Conservation (phyloP, 2,888 invertebrate genomes). For the Latrodectus elegans region DNA sequence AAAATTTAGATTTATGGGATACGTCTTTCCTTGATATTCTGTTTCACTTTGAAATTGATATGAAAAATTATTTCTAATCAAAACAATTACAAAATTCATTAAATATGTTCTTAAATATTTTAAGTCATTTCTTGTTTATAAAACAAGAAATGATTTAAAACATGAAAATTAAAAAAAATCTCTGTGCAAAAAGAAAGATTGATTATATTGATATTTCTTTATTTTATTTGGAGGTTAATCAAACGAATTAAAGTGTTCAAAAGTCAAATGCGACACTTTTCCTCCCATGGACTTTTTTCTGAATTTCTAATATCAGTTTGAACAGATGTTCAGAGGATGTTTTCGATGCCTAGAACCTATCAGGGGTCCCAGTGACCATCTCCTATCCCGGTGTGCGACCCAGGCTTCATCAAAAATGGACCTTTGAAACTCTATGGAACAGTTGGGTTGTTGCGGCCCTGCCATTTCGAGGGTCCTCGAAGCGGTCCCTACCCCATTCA, state of each 20-base stretch:
- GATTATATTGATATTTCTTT: too few species aligned
- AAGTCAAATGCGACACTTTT: background rate
- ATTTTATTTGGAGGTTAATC: background rate
- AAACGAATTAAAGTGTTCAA: background rate
- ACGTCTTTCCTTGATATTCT: too few species aligned
- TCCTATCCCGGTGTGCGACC: constrained; percentile 39
- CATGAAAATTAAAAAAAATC: too few species aligned
- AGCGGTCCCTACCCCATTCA: constrained; percentile 68
- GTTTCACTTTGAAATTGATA: too few species aligned
- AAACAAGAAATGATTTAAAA: too few species aligned
- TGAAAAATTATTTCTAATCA: too few species aligned
- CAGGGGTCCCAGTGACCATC: constrained; percentile 43
- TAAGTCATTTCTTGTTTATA: too few species aligned
- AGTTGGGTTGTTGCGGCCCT: constrained; percentile 55
- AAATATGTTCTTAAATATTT: too few species aligned
- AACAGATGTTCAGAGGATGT: constrained; percentile 66
- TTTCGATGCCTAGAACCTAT: constrained; percentile 60
- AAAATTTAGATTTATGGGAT: too few species aligned
- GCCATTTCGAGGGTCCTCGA: constrained; percentile 53
- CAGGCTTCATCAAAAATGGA: constrained; percentile 35
- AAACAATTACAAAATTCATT: too few species aligned
- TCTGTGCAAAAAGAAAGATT: background rate
- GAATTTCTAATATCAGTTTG: background rate
- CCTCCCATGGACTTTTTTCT: background rate
- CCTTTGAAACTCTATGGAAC: constrained; percentile 54